Base-by-base conservation (phyloP, 2,113 vertebrate genomes). In the Peromyscus polionotus region DNA sequence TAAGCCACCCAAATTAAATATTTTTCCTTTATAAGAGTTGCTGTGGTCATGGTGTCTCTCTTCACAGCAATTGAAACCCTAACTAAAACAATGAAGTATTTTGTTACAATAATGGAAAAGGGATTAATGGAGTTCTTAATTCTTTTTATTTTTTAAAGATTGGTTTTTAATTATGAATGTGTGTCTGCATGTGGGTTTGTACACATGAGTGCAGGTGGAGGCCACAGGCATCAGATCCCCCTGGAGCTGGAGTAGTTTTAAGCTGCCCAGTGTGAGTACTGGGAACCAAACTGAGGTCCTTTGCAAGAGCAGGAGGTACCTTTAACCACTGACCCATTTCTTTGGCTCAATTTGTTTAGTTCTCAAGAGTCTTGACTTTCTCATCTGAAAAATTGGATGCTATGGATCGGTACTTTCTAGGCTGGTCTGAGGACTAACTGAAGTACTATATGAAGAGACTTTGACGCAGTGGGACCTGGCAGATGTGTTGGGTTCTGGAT, bases 381-480 rank as follows among this genome's bases (percentile, higher is more conserved):
- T 88, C 26, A 20, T 84, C 88, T 85, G 20, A 83, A 10, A 95
- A 75, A 80, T 61, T 95, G 76, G 42, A 7, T 54, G 39, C 4
- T 20, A 17, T 31, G 24, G 9, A n/a, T 5, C 42, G 22, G 22
- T 94, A 5, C 12, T 65, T 81, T 68, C 45, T 76, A 24, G 59
- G 54, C 80, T 61, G 59, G 48, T 16, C 80, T 83, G 33, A 57
- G 48, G 91, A 92, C 54, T 45, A 48, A 42, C 26, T 31, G 75
- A 68, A 79, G 76, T 75, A 3, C 77, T 36, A 2, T 12, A 0
- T 20, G 65, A 67, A 57, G 90, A 83, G 67, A 39, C 14, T 68
- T 70, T 22, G 39, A 28, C 17, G 36, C 3, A 0, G 0, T 65
- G 42, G 67, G 12, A 8, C 2, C 1, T 0, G 3, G 24, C 3